Evolutionary conservation across 1,140 invertebrate species (phyloP).

Genomic region (Apis laboriosa): DNA sequence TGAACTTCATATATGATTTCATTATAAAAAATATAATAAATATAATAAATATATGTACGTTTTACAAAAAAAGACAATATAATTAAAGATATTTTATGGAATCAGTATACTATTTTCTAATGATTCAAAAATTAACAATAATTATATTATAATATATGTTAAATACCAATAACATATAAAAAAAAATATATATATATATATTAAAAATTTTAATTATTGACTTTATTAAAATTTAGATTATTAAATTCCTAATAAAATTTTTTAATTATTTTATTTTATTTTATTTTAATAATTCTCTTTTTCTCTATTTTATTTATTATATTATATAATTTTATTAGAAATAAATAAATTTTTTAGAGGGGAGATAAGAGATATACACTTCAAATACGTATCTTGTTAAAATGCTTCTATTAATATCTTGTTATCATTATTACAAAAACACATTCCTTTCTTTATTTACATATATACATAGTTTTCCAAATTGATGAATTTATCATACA

Average conservation of each 20-base stretch:
- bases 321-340: background rate
- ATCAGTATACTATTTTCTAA: background rate
- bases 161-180: background rate
- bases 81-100: background rate
- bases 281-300: background rate
- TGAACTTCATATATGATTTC: background rate
- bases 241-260: background rate
- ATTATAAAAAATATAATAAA: background rate
- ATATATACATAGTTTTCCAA: slow-evolving; percentile 29
- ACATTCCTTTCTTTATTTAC: slow-evolving; percentile 27
- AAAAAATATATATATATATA: background rate
- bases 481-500: slow-evolving; percentile 7
- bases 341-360: background rate
- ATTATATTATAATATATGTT: background rate
- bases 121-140: too few relatives aligned
- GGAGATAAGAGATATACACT: background rate
- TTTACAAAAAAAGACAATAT: background rate
- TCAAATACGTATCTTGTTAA: background rate
- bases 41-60: background rate
- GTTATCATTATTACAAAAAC: slow-evolving; percentile 25
- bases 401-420: background rate
- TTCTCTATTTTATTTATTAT: background rate
- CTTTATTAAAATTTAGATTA: background rate
- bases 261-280: background rate
- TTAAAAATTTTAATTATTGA: background rate